phyloP scores from a whole-genome alignment of 2,888 invertebrate species.

The Drosophila merina region DNA sequence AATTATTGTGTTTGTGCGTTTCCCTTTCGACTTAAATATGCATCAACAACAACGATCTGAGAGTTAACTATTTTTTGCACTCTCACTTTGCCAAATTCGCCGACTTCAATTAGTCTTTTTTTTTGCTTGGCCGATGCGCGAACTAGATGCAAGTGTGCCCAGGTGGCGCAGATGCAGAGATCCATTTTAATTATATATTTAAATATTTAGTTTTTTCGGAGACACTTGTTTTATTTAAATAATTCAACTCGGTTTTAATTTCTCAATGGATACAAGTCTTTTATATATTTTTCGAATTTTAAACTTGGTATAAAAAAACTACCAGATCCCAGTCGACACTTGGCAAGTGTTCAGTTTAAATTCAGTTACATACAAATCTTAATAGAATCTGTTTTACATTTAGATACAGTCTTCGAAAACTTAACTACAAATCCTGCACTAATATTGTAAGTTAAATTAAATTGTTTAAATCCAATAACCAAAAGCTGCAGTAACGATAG shows the following conservation, averaged over 20 bases:
- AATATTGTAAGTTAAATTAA: neutral
- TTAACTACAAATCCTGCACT: neutral
- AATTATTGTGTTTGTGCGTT: neutral
- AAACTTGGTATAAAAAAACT: neutral
- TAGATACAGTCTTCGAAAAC: neutral
- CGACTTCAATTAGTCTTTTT: constrained; percentile 11
- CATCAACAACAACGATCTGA: constrained; percentile 7
- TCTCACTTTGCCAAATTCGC: constrained; percentile 10
- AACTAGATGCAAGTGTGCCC: constrained; percentile 5
- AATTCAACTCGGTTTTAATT: no score
- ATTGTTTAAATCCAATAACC: neutral
- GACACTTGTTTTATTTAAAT: no score
- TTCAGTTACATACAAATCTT: neutral
- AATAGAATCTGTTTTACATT: neutral
- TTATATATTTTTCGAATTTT: no score
- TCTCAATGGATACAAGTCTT: no score
- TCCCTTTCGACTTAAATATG: neutral
- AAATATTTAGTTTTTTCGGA: no score
- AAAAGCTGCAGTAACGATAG: neutral
- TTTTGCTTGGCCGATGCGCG: constrained; percentile 10
- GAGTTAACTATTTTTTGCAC: constrained; percentile 8
- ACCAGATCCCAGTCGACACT: neutral
- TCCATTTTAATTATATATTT: no score
- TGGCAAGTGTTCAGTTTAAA: neutral
- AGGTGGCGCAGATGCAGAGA: neutral